A percentile compares a stretch with the other conserved stretches of the same genome.
Evolutionary conservation across 1,140 invertebrate species (phyloP).

Genomic region (Sitophilus oryzae): DNA sequence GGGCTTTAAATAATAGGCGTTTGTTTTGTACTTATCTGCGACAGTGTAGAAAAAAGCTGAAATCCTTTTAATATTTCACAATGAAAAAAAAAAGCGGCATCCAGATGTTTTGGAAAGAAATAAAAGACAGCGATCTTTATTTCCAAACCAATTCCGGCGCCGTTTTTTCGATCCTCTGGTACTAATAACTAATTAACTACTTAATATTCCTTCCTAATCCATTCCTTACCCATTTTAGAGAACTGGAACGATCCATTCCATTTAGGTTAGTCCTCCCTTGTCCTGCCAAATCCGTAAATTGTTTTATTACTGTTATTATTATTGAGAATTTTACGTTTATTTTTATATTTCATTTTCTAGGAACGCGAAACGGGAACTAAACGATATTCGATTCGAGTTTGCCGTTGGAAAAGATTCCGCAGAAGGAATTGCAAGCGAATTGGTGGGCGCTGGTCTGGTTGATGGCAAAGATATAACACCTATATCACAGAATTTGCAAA

Average conservation of each 20-base stretch:
- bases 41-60: too few species aligned
- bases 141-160: too few species aligned
- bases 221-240: conserved; percentile 27
- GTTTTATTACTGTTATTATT: conserved; percentile 4
- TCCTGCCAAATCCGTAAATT: conserved; percentile 40
- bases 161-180: too few species aligned
- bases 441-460: conserved; percentile 90
- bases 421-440: conserved; percentile 88
- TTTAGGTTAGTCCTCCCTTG: conserved; percentile 22
- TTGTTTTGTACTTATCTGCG: too few species aligned
- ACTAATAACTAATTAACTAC: too few species aligned
- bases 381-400: conserved; percentile 97
- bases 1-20: too few species aligned
- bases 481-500: conserved; percentile 88
- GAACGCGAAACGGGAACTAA: conserved; percentile 85
- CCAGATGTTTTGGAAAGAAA: too few species aligned
- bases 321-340: conserved; percentile 4
- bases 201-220: too few species aligned
- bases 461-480: conserved; percentile 85
- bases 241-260: conserved; percentile 15
- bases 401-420: conserved; percentile 85
- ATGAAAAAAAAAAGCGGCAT: too few species aligned
- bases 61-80: too few species aligned
- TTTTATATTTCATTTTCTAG: conserved; percentile 49
- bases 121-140: too few species aligned